Evolutionary conservation across 2,797 vertebrate genomes (phyloP).

Genomic region (Loriculus beryllinus): DNA sequence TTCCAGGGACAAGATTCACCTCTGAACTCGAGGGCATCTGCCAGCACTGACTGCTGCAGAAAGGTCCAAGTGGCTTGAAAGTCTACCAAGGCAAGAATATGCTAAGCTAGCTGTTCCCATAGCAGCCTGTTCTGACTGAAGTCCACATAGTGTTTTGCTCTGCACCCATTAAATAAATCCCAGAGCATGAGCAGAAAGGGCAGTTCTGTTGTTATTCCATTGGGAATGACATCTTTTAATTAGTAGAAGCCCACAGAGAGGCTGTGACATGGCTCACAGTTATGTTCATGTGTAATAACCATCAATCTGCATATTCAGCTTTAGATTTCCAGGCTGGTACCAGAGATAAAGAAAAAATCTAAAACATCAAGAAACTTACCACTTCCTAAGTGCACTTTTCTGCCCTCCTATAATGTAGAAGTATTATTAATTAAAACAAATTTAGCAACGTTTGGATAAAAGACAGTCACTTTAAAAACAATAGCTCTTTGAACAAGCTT

Average conservation of each 20-base stretch:
- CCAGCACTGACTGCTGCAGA: not conserved
- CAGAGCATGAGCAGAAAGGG: not conserved
- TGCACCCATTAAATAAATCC: not conserved
- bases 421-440: not conserved
- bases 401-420: not conserved
- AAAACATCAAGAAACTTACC: not conserved
- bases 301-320: not conserved
- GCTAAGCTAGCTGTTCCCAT: not conserved
- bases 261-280: not conserved
- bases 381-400: not conserved
- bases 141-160: fast-evolving
- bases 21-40: not conserved
- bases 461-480: not conserved
- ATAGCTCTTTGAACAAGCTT: not conserved
- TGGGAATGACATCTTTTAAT: not conserved
- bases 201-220: not conserved
- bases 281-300: not conserved
- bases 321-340: not conserved
- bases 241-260: not conserved
- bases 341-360: not conserved
- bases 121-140: not conserved
- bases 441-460: not conserved
- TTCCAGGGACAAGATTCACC: not conserved
- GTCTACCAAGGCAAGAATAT: not conserved
- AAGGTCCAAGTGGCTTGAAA: not conserved